Conservation (phyloP, 1,140 invertebrate species). For the Lordiphosa collinella region DNA sequence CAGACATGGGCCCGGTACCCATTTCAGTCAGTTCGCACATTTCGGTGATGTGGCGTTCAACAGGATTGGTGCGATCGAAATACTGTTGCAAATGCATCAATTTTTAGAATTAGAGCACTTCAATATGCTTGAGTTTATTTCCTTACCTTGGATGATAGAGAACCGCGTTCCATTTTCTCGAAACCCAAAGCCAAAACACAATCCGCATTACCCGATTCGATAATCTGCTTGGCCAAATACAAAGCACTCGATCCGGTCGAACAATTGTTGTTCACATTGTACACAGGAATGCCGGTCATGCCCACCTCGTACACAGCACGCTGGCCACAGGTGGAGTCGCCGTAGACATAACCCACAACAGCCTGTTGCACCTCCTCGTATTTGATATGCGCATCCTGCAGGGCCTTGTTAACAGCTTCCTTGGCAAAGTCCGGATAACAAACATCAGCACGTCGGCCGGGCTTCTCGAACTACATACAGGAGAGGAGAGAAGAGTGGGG, state of each 20-base stretch:
- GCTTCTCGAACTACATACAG: constrained; percentile 85
- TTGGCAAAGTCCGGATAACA: constrained; percentile 98
- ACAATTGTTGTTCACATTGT: constrained; percentile 99
- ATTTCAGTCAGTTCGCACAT: constrained; percentile 92
- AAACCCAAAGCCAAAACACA: constrained; percentile 96
- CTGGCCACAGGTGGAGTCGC: constrained; percentile 98
- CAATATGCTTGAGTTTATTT: background rate
- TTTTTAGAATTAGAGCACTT: background rate
- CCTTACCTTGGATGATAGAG: constrained; percentile 86
- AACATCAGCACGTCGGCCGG: constrained; percentile 87
- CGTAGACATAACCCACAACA: constrained; percentile 96
- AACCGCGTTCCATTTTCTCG: constrained; percentile 98
- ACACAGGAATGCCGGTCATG: constrained; percentile 97
- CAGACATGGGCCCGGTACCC: constrained; percentile 88
- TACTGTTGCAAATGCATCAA: constrained; percentile 82
- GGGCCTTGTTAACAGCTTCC: constrained; percentile 94
- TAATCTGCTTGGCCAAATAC: constrained; percentile 92
- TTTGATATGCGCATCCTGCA: constrained; percentile 91
- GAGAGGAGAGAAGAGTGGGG: background rate
- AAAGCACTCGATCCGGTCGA: constrained; percentile 97
- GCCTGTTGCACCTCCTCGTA: constrained; percentile 93
- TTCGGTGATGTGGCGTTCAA: constrained; percentile 94
- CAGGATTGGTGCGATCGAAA: constrained; percentile 93
- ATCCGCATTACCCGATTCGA: constrained; percentile 91
- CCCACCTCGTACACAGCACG: constrained; percentile 96